These are phyloP conservation scores for Nasonia oneida DNA, from an alignment of 2,888 invertebrate species.

Conservation along the genomic window DNA sequence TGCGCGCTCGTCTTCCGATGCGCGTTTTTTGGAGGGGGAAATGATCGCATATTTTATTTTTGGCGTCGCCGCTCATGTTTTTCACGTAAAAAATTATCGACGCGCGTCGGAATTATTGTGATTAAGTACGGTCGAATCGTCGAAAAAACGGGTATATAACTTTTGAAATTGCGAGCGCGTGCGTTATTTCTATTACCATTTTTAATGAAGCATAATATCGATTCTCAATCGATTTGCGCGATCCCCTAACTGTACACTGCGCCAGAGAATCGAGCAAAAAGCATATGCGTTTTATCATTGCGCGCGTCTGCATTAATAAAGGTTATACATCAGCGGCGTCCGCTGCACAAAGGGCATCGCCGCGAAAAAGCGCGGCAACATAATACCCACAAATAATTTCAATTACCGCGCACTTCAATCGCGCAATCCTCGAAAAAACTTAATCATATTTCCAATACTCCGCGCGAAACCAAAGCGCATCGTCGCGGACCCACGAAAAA, in stretches of 20 bases:
- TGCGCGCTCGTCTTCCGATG: too few species aligned
- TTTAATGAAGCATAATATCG: slow-evolving; percentile 29
- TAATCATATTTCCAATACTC: slow-evolving; percentile 9
- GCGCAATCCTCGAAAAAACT: background rate
- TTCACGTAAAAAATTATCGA: too few species aligned
- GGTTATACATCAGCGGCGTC: background rate
- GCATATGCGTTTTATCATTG: background rate
- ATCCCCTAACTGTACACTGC: too few species aligned
- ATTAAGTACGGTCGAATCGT: too few species aligned
- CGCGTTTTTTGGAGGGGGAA: background rate
- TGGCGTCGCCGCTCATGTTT: background rate
- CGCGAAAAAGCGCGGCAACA: background rate
- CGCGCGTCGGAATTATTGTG: too few species aligned
- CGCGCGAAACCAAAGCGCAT: slow-evolving; percentile 1
- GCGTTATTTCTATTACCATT: slow-evolving; percentile 17
- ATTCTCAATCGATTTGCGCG: background rate
- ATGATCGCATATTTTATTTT: background rate
- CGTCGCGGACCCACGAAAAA: background rate
- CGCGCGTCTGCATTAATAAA: background rate
- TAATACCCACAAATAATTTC: slow-evolving; percentile 13
- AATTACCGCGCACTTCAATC: background rate
- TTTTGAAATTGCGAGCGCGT: background rate
- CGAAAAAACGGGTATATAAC: too few species aligned
- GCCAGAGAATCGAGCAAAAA: background rate
- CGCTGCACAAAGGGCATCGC: background rate